Base-by-base conservation (phyloP, 2,113 vertebrate genomes). In the Ascaphus truei region DNA sequence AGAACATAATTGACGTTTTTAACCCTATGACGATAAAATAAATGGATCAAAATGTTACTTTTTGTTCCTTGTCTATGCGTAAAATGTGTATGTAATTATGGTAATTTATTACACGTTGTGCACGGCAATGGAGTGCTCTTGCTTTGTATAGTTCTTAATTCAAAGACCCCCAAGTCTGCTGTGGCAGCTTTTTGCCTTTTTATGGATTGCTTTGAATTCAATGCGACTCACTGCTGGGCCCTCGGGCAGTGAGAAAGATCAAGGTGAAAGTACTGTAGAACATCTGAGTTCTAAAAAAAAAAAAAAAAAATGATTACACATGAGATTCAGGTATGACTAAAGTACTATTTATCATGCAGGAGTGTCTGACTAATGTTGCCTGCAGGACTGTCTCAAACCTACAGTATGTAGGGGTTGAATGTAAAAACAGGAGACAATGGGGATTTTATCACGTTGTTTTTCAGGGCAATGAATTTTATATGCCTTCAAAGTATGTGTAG, bases 391-490 rank as follows among this genome's bases (percentile, higher is more conserved):
- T 75, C 76, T 73, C 59, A 43, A 62, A 74, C 58, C 41, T 79
- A 76, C 64, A 62, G n/a, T n/a, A 61, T 29, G 13, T 65, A 63
- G 51, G n/a, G 39, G 51, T 36, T 13, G 31, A 65, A 11, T 53
- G 26, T 65, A 56, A 37, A 41, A 74, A 59, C 60, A 73, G 36
- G 29, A 69, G 58, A 26, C 53, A 62, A 67, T 51, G 45, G 26
- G 41, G 30, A 25, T 1, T 0, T n/a, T 48, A 0, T 5, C 5
- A 27, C 25, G n/a, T 5, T 65, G 48, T 62, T 68, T 66, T 65
- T 67, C 0, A 51, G 76, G 79, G 82, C 81, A 83, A 50, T 76
- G 68, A 74, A 61, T 75, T 78, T 77, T 64, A 26, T 48, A 65
- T 73, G 73, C 68, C 58, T 71, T 61, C 69, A 68, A 73, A 76